Conservation (phyloP, 1,140 invertebrate genomes). For the Artemia franciscana region DNA sequence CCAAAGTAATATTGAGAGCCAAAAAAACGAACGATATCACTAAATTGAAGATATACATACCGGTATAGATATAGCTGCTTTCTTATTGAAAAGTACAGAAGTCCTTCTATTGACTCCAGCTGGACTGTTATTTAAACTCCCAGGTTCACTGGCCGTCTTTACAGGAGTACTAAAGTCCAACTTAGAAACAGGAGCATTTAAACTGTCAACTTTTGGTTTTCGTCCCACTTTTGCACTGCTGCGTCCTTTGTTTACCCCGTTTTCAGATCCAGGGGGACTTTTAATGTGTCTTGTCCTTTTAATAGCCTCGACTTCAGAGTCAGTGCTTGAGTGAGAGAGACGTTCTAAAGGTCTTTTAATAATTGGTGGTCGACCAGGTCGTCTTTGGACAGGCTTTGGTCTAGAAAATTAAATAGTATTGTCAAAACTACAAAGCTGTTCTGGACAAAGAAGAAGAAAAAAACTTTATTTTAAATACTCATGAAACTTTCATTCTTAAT, state of each 20-base stretch:
- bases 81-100: constrained; percentile 55
- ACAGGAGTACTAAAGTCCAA: constrained; percentile 2
- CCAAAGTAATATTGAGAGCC: too few relatives aligned
- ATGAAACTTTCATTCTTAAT: too few relatives aligned
- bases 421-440: too few relatives aligned
- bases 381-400: neutral
- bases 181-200: neutral
- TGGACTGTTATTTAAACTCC: constrained; percentile 14
- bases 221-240: neutral
- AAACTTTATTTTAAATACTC: too few relatives aligned
- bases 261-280: neutral
- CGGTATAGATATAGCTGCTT: constrained; percentile 28
- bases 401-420: neutral
- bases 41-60: too few relatives aligned
- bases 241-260: neutral
- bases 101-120: constrained; percentile 52
- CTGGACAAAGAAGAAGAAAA: too few relatives aligned
- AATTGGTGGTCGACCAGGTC: neutral
- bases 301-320: neutral
- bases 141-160: neutral
- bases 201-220: neutral
- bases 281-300: neutral
- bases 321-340: neutral
- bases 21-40: too few relatives aligned
- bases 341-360: neutral